Evolutionary conservation across 2,888 invertebrate species (phyloP).

Genomic region (Mesorhabditis sp.): DNA sequence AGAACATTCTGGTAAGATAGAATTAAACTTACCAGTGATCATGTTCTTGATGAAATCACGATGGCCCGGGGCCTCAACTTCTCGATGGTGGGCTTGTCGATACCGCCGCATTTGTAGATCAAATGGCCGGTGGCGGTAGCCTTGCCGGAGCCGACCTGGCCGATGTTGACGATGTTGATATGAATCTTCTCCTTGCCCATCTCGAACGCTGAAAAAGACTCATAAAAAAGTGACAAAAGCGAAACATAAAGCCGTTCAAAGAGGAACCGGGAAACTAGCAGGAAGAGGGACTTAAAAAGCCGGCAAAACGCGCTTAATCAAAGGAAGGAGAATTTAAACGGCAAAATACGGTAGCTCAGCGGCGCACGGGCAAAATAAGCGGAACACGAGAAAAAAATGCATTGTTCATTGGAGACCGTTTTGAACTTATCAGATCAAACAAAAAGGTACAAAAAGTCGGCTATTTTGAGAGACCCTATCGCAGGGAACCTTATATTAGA

Average conservation of each 20-base stretch:
- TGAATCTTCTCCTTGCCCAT: slow-evolving; percentile 96
- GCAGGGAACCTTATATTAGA: no score
- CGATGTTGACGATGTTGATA: slow-evolving; percentile 97
- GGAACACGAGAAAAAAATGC: no score
- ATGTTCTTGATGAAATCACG: slow-evolving; percentile 99
- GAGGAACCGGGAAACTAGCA: neutral
- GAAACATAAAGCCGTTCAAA: neutral
- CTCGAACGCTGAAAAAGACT: no score
- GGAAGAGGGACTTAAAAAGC: neutral
- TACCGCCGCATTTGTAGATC: slow-evolving; percentile 96
- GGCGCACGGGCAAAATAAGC: no score
- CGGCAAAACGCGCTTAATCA: neutral
- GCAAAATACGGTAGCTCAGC: no score
- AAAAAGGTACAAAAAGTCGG: no score
- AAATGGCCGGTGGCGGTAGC: slow-evolving; percentile 93
- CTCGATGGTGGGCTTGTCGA: slow-evolving; percentile 98
- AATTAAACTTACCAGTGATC: slow-evolving; percentile 78
- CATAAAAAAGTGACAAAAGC: neutral
- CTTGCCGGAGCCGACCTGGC: slow-evolving; percentile 96
- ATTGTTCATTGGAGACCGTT: no score
- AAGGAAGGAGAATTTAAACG: neutral
- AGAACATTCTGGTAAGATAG: neutral
- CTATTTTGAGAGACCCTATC: no score
- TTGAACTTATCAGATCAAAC: no score
- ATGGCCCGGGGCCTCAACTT: slow-evolving; percentile 99